Evolutionary conservation across 2,113 vertebrate genomes (phyloP), one percentile per base, ranked within the genome.

Genomic region (Oreocharis arfaki): DNA sequence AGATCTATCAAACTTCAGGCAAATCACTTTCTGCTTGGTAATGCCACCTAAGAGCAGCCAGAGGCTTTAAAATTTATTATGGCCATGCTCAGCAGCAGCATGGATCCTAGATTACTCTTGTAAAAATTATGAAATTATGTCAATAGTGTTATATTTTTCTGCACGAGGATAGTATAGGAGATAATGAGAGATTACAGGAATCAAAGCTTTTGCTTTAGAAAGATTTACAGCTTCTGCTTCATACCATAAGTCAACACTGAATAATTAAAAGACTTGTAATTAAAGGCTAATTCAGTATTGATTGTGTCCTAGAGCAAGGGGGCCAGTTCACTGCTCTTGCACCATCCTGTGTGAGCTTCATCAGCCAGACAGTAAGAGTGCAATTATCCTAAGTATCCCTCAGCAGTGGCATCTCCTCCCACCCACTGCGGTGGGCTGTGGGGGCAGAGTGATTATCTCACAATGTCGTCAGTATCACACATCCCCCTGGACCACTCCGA

Each of bases 201-300:
- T 77, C 47, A 91, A 95, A 93, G 74, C 56, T 85, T 88, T 89
- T 87, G 37, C 92, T 93, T 71, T 47, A 56, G 70, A 46, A 71
- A 95, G 93, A 97, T 95, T 94, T 95, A 95, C 92, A 84, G 92
- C 96, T 78, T 49, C 80, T 87, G 94, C 96, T 95, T 77, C 81
- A 83, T 96, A 97, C 97, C 68, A 84, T 97, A 97, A 97, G 93
- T 95, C 93, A 93, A 97, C 94, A 93, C 95, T 98, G 96, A 98
- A 98, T 98, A 98, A 98, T 98, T 98, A 97, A 98, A 98, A 98
- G 87, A 67, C 96, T 95, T 95, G 87, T 97, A 97, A 98, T 98
- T 98, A 98, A 97, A 97, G 94, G 86, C 97, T 98, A 97, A 98
- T 98, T 97, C 97, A 95, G 90, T 98, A 98, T 98, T 97, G 98